Base-by-base conservation (phyloP, 2,888 invertebrate genomes). In the Pandemis corylana region DNA sequence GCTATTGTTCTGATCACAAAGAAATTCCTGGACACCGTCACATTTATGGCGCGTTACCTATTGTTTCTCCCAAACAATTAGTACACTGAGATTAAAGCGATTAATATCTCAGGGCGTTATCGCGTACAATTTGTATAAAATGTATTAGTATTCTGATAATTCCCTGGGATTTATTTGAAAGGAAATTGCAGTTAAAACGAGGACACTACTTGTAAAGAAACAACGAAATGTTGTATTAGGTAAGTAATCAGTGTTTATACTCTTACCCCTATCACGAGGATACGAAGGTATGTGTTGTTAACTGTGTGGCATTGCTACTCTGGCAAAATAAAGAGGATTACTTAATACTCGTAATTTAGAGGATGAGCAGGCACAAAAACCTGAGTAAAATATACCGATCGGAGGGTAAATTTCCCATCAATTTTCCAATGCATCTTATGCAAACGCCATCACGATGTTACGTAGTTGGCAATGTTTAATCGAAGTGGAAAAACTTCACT, bases 1-100 rank as follows among this genome's bases (percentile, higher is more conserved):
- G n/a, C 51, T 59, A 42, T 53, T 70, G 70, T 70, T 63, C 49
- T 49, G 61, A 12, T 62, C 62, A 53, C 67, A 56, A 61, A 69
- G 61, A 69, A 69, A 46, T 62, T 69, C 46, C 69, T 20, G 61
- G 61, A 69, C 46, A 61, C 36, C 44, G 61, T 59, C 61, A 68
- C 68, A 68, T 61, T 61, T 28, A 36, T 64, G 44, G 49, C 49
- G 28, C 28, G 20, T 49, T 20, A 65, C 46, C 49, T 49, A 49
- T 65, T 49, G 65, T 65, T 65, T 65, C 65, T 49, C 28, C 13
- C 61, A 61, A 65, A 65, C 65, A 65, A 65, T 65, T 49, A 49
- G 49, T 65, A 49, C 65, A 65, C 49, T 49, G 49, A 36, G 46
- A 65, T 65, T 65, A 46, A 28, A 49, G 65, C 49, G 44, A 49